A percentile compares a stretch with the other conserved stretches of the same genome.
phyloP scores from a whole-genome alignment of 2,113 vertebrate species.

The Carassius gibelio region DNA sequence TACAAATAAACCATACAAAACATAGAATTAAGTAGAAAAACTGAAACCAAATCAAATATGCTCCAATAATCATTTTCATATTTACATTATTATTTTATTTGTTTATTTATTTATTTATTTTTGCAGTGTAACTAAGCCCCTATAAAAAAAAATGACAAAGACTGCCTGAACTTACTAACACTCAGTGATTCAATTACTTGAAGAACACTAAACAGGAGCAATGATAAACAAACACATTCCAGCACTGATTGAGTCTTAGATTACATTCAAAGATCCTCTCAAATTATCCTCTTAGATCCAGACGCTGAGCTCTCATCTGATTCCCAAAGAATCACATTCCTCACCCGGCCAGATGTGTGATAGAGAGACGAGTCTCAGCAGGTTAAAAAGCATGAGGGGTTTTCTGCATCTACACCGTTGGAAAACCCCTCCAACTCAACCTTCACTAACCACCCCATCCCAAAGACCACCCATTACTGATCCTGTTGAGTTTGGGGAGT shows the following conservation, averaged over 20 bases:
- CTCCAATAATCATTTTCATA: no score
- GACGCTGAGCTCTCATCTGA: background rate
- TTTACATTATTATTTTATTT: no score
- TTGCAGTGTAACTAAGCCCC: no score
- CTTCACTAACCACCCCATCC: no score
- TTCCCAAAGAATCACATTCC: background rate
- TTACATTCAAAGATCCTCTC: no score
- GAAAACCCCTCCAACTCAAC: background rate
- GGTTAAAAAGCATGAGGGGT: background rate
- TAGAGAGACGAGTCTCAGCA: background rate
- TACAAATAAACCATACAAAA: background rate
- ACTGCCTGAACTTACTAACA: background rate
- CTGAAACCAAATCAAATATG: no score
- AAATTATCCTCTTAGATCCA: background rate
- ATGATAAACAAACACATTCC: conserved; percentile 1
- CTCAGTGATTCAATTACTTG: background rate
- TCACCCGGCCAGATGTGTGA: background rate
- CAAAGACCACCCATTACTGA: no score
- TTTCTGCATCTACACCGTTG: no score
- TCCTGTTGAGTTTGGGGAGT: no score
- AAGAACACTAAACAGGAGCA: background rate
- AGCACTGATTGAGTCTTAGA: background rate
- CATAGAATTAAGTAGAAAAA: no score
- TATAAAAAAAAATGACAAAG: no score
- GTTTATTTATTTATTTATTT: no score